Percentiles rank a stretch among this genome's conserved stretches.
Evolutionary conservation across 2,888 invertebrate genomes (phyloP).

Genomic region (Lithosia quadra): DNA sequence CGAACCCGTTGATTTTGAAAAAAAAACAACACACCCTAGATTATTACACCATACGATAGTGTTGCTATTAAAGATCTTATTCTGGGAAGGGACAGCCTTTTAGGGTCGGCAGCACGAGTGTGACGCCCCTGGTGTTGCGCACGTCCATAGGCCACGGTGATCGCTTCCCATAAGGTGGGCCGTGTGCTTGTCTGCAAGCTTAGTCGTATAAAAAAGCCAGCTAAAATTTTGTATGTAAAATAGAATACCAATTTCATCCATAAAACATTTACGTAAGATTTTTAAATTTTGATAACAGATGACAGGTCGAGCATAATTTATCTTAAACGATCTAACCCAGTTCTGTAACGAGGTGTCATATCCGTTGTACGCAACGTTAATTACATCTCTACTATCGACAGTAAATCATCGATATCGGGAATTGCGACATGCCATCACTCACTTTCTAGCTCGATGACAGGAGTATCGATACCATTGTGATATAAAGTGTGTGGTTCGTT

Average conservation of each 20-base stretch:
- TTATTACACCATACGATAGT: too few relatives aligned
- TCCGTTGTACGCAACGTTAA: constrained; percentile 26
- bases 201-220: too few relatives aligned
- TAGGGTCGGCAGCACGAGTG: too few relatives aligned
- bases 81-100: too few relatives aligned
- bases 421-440: constrained; percentile 36
- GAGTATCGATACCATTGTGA: constrained; percentile 11
- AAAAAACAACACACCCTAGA: too few relatives aligned
- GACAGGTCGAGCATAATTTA: constrained; percentile 1
- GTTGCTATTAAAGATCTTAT: too few relatives aligned
- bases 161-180: too few relatives aligned
- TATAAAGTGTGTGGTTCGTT: not conserved
- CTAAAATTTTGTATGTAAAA: not conserved
- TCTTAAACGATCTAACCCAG: constrained; percentile 26
- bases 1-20: too few relatives aligned
- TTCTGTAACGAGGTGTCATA: constrained; percentile 37
- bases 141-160: too few relatives aligned
- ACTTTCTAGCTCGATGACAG: constrained; percentile 33
- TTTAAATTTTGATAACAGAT: not conserved
- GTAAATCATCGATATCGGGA: constrained; percentile 24
- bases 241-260: not conserved
- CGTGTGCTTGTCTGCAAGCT: too few relatives aligned
- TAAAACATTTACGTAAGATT: not conserved
- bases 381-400: constrained; percentile 30
- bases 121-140: too few relatives aligned